These are phyloP conservation scores for Hydrotaea cyrtoneurina DNA, from an alignment of 2,888 invertebrate species.

Conservation along the genomic window DNA sequence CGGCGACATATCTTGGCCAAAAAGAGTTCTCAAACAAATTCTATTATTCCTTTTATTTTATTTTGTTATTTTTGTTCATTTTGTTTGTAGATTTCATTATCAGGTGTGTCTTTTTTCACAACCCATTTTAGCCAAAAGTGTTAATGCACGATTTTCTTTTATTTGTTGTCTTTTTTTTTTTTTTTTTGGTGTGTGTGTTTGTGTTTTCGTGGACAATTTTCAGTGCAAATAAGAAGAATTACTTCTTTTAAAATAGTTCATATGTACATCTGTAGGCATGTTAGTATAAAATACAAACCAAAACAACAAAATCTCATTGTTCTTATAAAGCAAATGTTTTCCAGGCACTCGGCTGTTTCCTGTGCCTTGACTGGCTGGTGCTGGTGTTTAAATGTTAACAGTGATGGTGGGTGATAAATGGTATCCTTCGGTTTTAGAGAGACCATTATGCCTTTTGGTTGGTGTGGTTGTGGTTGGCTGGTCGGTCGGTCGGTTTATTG, in stretches of 20 bases:
- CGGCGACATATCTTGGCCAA: neutral
- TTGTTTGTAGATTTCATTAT: constrained; percentile 61
- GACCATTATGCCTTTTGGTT: neutral
- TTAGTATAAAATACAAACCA: constrained; percentile 1
- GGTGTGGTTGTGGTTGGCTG: neutral
- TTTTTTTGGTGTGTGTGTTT: neutral
- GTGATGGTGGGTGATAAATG: constrained; percentile 65
- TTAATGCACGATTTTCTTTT: constrained; percentile 69
- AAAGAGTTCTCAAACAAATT: constrained; percentile 24
- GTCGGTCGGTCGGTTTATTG: too few relatives aligned
- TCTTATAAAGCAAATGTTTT: constrained; percentile 8
- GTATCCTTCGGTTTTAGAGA: constrained; percentile 44
- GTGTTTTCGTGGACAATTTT: constrained; percentile 2
- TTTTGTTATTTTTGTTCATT: constrained; percentile 1
- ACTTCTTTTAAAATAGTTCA: constrained; percentile 37
- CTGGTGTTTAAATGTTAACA: constrained; percentile 68
- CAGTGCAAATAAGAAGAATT: constrained; percentile 64
- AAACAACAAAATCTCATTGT: constrained; percentile 24
- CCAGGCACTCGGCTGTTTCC: constrained; percentile 10
- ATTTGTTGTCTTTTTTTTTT: constrained; percentile 41
- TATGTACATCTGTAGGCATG: neutral
- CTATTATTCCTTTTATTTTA: constrained; percentile 11
- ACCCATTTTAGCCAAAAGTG: constrained; percentile 62
- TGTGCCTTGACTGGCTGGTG: constrained; percentile 19
- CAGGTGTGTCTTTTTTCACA: constrained; percentile 70